Conservation (phyloP, 2,888 invertebrate genomes). For the Aethes cnicana region DNA sequence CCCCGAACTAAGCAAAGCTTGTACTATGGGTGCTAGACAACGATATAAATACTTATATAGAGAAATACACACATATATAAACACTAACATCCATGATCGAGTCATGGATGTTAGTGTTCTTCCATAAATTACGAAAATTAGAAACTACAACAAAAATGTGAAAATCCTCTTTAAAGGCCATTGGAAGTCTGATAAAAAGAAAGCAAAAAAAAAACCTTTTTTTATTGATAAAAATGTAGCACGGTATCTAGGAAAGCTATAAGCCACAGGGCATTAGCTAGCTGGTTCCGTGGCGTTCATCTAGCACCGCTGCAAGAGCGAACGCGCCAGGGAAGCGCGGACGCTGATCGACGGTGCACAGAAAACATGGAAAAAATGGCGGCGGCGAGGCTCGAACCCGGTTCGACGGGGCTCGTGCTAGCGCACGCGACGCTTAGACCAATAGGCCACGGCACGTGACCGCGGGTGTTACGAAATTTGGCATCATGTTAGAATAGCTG, state of each 20-base stretch:
- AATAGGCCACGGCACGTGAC: slow-evolving; percentile 2
- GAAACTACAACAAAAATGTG: too few relatives aligned
- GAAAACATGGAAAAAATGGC: slow-evolving; percentile 16
- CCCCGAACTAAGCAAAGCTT: too few relatives aligned
- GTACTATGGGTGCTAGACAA: too few relatives aligned
- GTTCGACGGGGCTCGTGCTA: not conserved
- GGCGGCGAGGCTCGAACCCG: slow-evolving; percentile 15
- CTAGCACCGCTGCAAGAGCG: slow-evolving; percentile 58
- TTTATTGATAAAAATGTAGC: slow-evolving; percentile 41
- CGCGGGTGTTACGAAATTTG: not conserved
- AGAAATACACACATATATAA: too few relatives aligned
- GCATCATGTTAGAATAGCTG: not conserved
- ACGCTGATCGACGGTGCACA: slow-evolving; percentile 53
- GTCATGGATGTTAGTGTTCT: too few relatives aligned
- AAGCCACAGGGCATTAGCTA: slow-evolving; percentile 39
- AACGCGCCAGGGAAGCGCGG: slow-evolving; percentile 39
- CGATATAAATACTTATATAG: too few relatives aligned
- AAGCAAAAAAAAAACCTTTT: not conserved
- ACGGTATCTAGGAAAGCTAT: slow-evolving; percentile 60
- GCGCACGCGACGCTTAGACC: not conserved
- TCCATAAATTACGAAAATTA: too few relatives aligned
- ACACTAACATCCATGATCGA: too few relatives aligned
- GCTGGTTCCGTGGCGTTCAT: slow-evolving; percentile 50
- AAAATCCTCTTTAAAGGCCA: too few relatives aligned
- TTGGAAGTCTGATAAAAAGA: not conserved